Base-by-base conservation (phyloP, 2,888 invertebrate genomes). In the Hyppa rectilinea region DNA sequence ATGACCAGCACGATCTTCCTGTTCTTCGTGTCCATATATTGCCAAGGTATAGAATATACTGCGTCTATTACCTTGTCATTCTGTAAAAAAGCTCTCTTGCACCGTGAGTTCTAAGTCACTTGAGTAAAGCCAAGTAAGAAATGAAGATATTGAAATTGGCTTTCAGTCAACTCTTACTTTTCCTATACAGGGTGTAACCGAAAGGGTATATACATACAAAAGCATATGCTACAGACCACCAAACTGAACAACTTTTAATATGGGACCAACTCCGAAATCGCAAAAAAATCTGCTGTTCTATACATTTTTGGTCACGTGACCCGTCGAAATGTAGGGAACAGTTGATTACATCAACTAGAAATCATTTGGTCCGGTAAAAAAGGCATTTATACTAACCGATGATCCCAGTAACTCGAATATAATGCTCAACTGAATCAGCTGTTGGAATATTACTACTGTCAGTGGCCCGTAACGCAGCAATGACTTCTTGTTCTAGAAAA, bases 1-100 rank as follows among this genome's bases (percentile, higher is more conserved):
- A 89, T 82, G 31, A 88, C 71, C 3, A 72, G 49, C 0, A 89
- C 73, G 0, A 81, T 74, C 38, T 75, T 81, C 29, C 82, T 83
- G 52, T 88, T 87, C 3, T 62, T 75, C 2, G 55, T 50, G 36
- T 84, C 77, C 90, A 91, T 90, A 67, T 78, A 82, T 50, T 91
- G 87, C 90, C 91, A 91, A 0, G 90, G 90, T 2, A 89, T n/a
- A 9, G n/a, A 55, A 71, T 90, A 90, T 0, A 87, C 87, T 0
- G 84, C 71, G 31, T 88, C 80, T 38, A 82, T 86, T 31, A 90
- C 66, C 55, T 75, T 77, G n/a, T 83, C 83, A 60, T 87, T 89
- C 90, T 90, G 76, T 7, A 58, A 73, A 12, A 60, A 45, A 45
- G 4, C 6, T 2, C 17, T 60, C 9, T 17, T 38, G 4, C 12